phyloP scores from a whole-genome alignment of 1,140 invertebrate genomes.

The Contarinia nasturtii region DNA sequence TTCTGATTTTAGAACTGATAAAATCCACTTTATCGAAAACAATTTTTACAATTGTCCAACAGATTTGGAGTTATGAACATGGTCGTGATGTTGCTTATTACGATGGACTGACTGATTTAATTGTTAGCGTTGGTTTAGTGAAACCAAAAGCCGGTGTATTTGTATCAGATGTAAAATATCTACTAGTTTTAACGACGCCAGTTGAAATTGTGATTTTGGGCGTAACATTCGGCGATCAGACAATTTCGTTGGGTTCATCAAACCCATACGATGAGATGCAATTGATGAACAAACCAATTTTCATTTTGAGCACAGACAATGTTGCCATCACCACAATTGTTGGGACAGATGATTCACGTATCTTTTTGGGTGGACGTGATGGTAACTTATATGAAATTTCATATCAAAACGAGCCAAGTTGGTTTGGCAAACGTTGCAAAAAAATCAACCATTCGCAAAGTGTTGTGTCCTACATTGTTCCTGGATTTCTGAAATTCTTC shows the following conservation, averaged over 20 bases:
- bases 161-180: conserved; percentile 78
- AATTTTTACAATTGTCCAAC: background rate
- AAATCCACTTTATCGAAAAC: background rate
- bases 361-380: conserved; percentile 90
- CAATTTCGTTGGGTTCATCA: conserved; percentile 7
- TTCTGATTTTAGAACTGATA: background rate
- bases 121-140: conserved; percentile 69
- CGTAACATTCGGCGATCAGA: conserved; percentile 17
- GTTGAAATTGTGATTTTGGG: conserved; percentile 85
- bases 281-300: conserved; percentile 82
- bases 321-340: conserved; percentile 65
- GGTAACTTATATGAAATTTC: conserved; percentile 88
- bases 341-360: conserved; percentile 65
- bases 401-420: conserved; percentile 77
- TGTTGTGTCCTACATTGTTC: conserved; percentile 69
- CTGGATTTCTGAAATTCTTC: conserved; percentile 67
- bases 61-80: conserved; percentile 74
- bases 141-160: conserved; percentile 74
- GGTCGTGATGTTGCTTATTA: conserved; percentile 81
- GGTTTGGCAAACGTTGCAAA: conserved; percentile 88
- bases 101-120: conserved; percentile 79
- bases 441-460: conserved; percentile 90
- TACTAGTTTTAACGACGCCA: conserved; percentile 78
- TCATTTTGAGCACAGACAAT: conserved; percentile 81
- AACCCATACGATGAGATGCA: conserved; percentile 56